Base-by-base conservation (phyloP, 2,888 invertebrate species). In the Macrophya alboannulata region DNA sequence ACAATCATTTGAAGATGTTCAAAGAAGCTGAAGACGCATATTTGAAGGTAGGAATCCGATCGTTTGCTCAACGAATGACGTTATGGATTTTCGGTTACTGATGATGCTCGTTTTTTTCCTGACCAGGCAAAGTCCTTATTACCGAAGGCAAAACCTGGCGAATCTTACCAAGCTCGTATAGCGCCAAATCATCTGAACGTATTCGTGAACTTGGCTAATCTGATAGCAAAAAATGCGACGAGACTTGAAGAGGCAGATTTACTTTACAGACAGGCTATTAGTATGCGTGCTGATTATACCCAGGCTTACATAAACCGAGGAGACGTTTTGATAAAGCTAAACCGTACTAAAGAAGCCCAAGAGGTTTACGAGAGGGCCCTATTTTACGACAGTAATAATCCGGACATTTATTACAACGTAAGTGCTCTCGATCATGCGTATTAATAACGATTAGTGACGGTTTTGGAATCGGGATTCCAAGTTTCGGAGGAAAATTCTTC, bases 231-330 rank as follows among this genome's bases (percentile, higher is more conserved):
- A 92, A 98, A 99, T 94, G 97, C 97, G 45, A 98, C 98, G 4
- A 95, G 99, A 85, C 94, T 99, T 84, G 98, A 98, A 93, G 99
- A 99, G 94, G 99, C 99, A 0, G 99, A 99, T 94, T 95, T 98
- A 95, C 94, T 99, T 77, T 98, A 99, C 92, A 95, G 98, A 86
- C 99, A 99, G 94, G 99, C 99, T 15, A 99, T 99, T 88, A 98
- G 98, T 92, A 99, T 99, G 99, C 95, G 99, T 88, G 97, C 99
- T 0, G 99, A 99, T 95, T 99, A 99, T 93, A 96, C 98, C 0
- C 98, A 98, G 93, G 99, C 99, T 10, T 99, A 99, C 93, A 99
- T 99, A 89, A 99, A 99, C 94, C 96, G 99, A 85, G 99, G 99
- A 0, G 99, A 99, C 94, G 98, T 99, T 92, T 95, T 99, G 88